Evolutionary conservation across 2,797 vertebrate genomes (phyloP).

Genomic region (Nyctalus aviator): DNA sequence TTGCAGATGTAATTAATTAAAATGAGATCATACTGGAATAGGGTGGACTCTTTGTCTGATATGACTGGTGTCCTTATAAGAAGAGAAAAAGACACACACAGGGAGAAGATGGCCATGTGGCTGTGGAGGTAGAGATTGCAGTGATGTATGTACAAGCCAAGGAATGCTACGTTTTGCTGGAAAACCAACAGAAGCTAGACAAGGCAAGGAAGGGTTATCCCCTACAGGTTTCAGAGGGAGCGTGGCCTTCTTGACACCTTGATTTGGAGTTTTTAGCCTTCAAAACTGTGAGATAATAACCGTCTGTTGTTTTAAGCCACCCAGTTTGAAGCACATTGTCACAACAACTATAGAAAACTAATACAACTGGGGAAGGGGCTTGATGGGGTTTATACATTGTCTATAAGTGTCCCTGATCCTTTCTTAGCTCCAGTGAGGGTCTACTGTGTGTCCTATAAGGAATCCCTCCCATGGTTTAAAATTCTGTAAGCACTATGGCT

Average conservation of each 20-base stretch:
- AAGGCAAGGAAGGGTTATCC: background rate
- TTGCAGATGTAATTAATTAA: background rate
- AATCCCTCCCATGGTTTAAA: background rate
- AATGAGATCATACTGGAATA: slow-evolving; percentile 13
- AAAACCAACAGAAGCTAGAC: background rate
- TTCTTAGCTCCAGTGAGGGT: background rate
- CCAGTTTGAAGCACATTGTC: background rate
- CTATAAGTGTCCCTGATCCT: background rate
- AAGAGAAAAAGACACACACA: background rate
- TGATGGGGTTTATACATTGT: background rate
- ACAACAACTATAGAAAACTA: background rate
- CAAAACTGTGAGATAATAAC: background rate
- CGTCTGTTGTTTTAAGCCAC: slow-evolving; percentile 6
- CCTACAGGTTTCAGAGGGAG: background rate
- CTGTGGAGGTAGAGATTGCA: background rate
- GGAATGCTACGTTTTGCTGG: background rate
- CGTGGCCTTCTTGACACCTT: background rate
- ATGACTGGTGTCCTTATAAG: background rate
- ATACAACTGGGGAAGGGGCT: background rate
- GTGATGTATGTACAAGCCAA: background rate
- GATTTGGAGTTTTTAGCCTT: background rate
- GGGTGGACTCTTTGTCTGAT: background rate
- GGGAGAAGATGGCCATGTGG: background rate
- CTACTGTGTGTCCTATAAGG: background rate
- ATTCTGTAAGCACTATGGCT: background rate